phyloP scores from a whole-genome alignment of 2,888 invertebrate genomes.

The Pogonocherus hispidulus region DNA sequence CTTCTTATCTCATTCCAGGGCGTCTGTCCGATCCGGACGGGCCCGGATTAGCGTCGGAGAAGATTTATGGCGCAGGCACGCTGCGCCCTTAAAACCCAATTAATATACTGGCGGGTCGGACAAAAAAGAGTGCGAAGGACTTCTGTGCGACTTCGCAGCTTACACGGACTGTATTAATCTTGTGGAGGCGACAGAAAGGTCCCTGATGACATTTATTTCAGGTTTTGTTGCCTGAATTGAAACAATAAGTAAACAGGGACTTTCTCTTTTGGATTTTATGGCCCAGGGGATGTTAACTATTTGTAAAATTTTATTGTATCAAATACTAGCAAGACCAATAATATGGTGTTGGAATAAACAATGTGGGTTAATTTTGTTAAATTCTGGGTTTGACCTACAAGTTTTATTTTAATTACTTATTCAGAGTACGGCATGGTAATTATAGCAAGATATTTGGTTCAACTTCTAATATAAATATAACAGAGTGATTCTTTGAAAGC shows the following conservation, averaged over 20 bases:
- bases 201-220: neutral
- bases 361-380: too few species aligned
- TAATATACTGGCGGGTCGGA: neutral
- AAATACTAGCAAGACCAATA: too few species aligned
- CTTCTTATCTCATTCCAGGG: neutral
- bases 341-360: too few species aligned
- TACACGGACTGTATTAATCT: neutral
- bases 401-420: too few species aligned
- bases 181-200: neutral
- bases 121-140: neutral
- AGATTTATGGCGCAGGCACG: neutral
- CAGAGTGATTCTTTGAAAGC: too few species aligned
- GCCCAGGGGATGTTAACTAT: too few species aligned
- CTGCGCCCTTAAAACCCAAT: neutral
- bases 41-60: neutral
- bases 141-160: constrained; percentile 2
- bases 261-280: too few species aligned
- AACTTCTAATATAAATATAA: too few species aligned
- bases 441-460: too few species aligned
- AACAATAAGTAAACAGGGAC: neutral
- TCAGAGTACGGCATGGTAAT: too few species aligned
- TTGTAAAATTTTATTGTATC: too few species aligned
- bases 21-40: neutral
- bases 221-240: neutral
- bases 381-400: too few species aligned